These are phyloP conservation scores for Listronotus bonariensis DNA, from an alignment of 1,140 invertebrate genomes.

Conservation along the genomic window DNA sequence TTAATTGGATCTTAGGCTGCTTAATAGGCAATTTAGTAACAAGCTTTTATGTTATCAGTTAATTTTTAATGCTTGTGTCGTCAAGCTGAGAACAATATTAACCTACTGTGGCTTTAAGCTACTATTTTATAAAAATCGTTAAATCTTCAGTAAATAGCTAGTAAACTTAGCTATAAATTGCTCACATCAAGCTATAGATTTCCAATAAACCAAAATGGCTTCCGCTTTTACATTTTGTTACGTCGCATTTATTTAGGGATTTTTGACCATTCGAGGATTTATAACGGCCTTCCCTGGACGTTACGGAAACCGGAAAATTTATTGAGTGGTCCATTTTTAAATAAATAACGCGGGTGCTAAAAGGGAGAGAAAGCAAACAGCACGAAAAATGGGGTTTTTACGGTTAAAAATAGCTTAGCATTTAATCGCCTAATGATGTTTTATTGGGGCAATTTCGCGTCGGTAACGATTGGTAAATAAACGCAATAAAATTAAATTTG, in stretches of 20 bases:
- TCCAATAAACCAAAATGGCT: slow-evolving; percentile 41
- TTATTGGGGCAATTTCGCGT: slow-evolving; percentile 8
- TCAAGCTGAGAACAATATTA: neutral
- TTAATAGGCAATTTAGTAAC: too few species aligned
- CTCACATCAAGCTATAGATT: slow-evolving; percentile 36
- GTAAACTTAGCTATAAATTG: slow-evolving; percentile 41
- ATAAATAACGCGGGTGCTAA: slow-evolving; percentile 30
- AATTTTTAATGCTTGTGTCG: too few species aligned
- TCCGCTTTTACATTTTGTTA: slow-evolving; percentile 43
- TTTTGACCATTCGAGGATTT: slow-evolving; percentile 39
- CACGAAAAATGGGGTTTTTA: slow-evolving; percentile 27
- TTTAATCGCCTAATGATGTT: slow-evolving; percentile 21
- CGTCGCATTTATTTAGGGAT: slow-evolving; percentile 44
- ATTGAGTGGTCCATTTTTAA: slow-evolving; percentile 35
- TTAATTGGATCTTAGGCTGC: too few species aligned
- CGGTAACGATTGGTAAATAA: too few species aligned
- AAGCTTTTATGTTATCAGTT: too few species aligned
- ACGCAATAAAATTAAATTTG: too few species aligned
- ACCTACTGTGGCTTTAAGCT: neutral
- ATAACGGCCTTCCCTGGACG: slow-evolving; percentile 22
- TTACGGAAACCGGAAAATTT: slow-evolving; percentile 26
- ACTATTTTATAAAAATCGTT: slow-evolving; percentile 30
- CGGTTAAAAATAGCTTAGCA: slow-evolving; percentile 20
- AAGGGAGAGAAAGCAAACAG: slow-evolving; percentile 15
- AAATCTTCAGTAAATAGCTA: slow-evolving; percentile 40